Percentiles rank a stretch among this genome's conserved stretches.
Evolutionary conservation across 2,113 vertebrate species (phyloP).

Genomic region (Baryphthengus martii): DNA sequence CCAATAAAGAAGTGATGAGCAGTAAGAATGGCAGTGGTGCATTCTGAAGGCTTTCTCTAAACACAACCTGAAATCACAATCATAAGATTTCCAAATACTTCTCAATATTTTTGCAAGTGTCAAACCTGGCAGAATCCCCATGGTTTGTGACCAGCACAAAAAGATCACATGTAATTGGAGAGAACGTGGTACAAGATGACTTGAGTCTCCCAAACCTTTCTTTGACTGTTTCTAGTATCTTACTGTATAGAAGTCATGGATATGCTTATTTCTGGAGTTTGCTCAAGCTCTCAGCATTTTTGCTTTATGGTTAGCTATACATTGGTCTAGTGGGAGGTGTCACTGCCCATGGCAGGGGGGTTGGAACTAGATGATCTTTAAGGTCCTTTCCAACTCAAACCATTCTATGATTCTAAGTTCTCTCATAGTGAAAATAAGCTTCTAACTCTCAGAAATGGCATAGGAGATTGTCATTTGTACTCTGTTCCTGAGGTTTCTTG

Average conservation of each 20-base stretch:
- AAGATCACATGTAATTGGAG: not conserved
- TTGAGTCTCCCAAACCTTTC: not conserved
- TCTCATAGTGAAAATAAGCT: not conserved
- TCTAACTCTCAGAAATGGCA: not conserved
- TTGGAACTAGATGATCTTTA: too few relatives aligned
- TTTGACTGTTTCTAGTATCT: accelerated
- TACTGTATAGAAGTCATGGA: not conserved
- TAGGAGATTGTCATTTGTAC: not conserved
- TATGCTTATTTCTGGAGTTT: not conserved
- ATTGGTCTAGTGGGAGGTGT: too few relatives aligned
- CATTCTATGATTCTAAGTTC: not conserved
- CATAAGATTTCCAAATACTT: not conserved
- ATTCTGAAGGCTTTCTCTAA: not conserved
- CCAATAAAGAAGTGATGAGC: not conserved
- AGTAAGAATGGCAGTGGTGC: not conserved
- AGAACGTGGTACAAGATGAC: accelerated
- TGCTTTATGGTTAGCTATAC: not conserved
- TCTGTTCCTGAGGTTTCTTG: not conserved
- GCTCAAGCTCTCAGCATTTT: not conserved
- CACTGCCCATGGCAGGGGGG: too few relatives aligned
- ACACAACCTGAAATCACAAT: not conserved
- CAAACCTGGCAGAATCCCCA: not conserved
- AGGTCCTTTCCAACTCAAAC: too few relatives aligned
- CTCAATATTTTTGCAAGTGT: not conserved
- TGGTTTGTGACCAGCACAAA: not conserved